Base-by-base conservation (phyloP, 2,797 vertebrate genomes). In the Paramormyrops hopkinsi region DNA sequence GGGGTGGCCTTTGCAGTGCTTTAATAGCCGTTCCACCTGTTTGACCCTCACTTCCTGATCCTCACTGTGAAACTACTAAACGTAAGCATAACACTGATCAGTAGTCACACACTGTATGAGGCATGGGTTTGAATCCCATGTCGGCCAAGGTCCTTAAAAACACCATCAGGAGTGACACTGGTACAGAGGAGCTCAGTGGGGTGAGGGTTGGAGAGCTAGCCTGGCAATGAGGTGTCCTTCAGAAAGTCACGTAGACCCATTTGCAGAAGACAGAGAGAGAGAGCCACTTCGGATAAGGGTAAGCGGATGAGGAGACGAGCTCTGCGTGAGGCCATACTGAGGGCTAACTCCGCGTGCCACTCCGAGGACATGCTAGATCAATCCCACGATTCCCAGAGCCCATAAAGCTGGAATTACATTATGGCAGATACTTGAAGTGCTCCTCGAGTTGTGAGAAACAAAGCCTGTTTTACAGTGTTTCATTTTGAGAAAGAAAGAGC, bases 381-480 rank as follows among this genome's bases (percentile, higher is more conserved):
- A 82, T 82, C 33, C 33, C 29, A 82, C 5, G 17, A 82, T 82
- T 46, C 76, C 37, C 17, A 82, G 41, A n/a, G 33, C 76, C 76
- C 33, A 82, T 53, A 54, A 33, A 22, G 25, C 56, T 53, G 12
- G n/a, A 86, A 73, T n/a, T 50, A 51, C 59, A 89, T 53, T 53
- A n/a, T 5, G 3, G 41, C 19, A 19, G 29, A 59, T 89, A 22
- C 56, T 69, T 22, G 56, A 89, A 86, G 79, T 11, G 54, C 22
- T 51, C 22, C 59, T 89, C 41, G 14, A 86, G 79, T 88, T 88
- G 82, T 37, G 86, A 86, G 54, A 88, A 8, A 37, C 86, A 89
- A 89, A 89, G 85, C 86, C 62, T 89, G 8, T 89, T 89, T 90
- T 50, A 86, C 56, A 65, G 84, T 6, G 22, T 54, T 86, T 53